Percentiles rank a stretch among this genome's conserved stretches.
These are phyloP conservation scores for Ptiloglossa arizonensis DNA, from an alignment of 1,140 invertebrate genomes.

Conservation along the genomic window DNA sequence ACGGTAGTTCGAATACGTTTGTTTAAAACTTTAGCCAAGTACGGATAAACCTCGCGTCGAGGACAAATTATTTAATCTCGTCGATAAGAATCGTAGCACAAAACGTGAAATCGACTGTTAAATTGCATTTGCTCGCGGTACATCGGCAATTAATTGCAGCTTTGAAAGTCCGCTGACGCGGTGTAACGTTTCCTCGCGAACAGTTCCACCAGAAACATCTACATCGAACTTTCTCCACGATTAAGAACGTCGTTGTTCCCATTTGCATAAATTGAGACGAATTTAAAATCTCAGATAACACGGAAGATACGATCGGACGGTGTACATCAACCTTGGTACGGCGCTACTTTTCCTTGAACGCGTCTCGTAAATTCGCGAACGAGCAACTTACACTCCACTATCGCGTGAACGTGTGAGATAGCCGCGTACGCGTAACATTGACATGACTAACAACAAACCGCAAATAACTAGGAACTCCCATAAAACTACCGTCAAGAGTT, in stretches of 20 bases:
- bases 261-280: not conserved
- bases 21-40: too few species aligned
- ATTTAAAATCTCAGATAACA: not conserved
- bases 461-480: conserved; percentile 9
- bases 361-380: not conserved
- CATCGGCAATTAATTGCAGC: too few species aligned
- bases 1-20: too few species aligned
- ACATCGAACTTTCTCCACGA: not conserved
- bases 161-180: too few species aligned
- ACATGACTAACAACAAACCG: conserved; percentile 21
- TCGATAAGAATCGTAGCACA: too few species aligned
- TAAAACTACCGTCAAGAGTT: conserved; percentile 1
- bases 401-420: conserved; percentile 2
- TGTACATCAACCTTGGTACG: not conserved
- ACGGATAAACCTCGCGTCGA: too few species aligned
- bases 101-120: too few species aligned
- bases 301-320: not conserved
- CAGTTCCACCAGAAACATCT: too few species aligned
- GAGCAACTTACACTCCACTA: not conserved
- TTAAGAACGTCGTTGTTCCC: not conserved
- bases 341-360: conserved; percentile 1
- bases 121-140: too few species aligned
- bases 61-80: too few species aligned
- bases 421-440: conserved; percentile 6
- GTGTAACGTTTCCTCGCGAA: too few species aligned